A percentile compares a stretch with the other conserved stretches of the same genome.
phyloP scores from a whole-genome alignment of 2,113 vertebrate species.

The Chrysemys picta region DNA sequence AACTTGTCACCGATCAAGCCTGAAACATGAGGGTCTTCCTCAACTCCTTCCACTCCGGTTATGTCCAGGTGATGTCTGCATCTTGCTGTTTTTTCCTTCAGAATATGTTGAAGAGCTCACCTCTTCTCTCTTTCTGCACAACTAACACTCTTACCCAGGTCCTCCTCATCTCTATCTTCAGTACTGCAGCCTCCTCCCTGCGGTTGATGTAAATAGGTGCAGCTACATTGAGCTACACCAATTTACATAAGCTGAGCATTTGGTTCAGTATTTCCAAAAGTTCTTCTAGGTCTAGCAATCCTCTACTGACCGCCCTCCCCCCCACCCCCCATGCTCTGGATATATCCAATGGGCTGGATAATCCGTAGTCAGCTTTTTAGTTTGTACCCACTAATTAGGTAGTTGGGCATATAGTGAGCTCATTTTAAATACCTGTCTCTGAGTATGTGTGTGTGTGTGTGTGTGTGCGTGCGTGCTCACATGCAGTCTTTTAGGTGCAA shows the following conservation, averaged over 20 bases:
- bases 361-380: not conserved
- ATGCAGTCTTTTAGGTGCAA: not conserved
- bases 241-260: not conserved
- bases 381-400: not conserved
- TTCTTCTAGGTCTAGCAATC: not conserved
- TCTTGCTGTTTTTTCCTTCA: not conserved
- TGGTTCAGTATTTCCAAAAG: not conserved
- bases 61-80: not conserved
- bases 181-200: not conserved
- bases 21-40: not conserved
- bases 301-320: not conserved
- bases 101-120: not conserved
- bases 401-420: not conserved
- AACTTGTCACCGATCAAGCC: not conserved
- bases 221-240: not conserved
- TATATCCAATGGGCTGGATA: not conserved
- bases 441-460: not conserved
- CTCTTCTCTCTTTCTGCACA: not conserved
- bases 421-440: not conserved
- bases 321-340: not conserved
- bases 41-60: not conserved
- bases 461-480: accelerated
- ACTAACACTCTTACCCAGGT: not conserved
- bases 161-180: not conserved
- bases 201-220: not conserved